Evolutionary conservation across 2,113 vertebrate species (phyloP).

Genomic region (Carassius gibelio): DNA sequence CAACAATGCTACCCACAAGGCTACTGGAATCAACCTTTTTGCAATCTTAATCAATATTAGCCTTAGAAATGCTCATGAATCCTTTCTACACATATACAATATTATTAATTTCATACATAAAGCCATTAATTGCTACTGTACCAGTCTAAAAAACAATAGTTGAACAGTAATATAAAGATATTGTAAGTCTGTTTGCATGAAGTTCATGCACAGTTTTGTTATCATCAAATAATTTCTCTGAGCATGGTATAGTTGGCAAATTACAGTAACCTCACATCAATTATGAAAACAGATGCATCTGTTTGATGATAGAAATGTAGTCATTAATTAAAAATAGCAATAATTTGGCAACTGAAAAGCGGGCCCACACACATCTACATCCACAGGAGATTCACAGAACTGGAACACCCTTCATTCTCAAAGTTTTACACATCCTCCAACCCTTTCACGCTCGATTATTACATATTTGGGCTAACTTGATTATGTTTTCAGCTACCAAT

Average conservation of each 20-base stretch:
- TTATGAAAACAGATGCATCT: background rate
- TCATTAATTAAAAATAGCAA: background rate
- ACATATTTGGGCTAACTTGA: constrained; percentile 19
- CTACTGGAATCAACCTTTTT: no score
- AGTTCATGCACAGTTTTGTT: background rate
- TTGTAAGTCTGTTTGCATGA: background rate
- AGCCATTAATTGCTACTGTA: background rate
- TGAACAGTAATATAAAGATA: background rate
- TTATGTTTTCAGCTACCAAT: constrained; percentile 19
- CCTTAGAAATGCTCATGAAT: background rate
- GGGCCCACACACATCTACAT: background rate
- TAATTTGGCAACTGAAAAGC: background rate
- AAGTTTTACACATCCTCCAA: background rate
- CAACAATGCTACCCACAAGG: no score
- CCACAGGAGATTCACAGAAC: background rate
- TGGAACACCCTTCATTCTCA: constrained; percentile 5
- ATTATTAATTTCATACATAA: background rate
- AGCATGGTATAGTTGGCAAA: background rate
- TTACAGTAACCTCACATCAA: background rate
- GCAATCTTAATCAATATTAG: background rate
- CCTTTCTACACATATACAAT: background rate
- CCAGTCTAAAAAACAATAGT: background rate
- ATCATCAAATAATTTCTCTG: background rate
- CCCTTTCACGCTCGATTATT: background rate
- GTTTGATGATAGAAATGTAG: background rate